Evolutionary conservation across 2,888 invertebrate genomes (phyloP).

Genomic region (Pemphredon lugubris): DNA sequence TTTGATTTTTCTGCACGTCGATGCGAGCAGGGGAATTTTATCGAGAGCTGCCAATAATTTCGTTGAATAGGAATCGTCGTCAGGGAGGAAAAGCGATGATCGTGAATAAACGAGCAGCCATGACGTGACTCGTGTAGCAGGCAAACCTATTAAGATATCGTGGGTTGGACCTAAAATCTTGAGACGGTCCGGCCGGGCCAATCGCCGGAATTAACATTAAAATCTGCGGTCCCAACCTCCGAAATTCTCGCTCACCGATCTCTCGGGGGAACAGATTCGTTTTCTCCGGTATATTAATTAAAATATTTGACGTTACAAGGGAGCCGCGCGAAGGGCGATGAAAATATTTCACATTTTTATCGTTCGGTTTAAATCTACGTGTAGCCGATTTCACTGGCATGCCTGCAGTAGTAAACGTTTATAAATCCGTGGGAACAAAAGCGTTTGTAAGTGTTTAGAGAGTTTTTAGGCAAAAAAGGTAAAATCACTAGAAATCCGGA

Average conservation of each 20-base stretch:
- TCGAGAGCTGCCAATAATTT: constrained; percentile 16
- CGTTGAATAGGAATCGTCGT: constrained; percentile 28
- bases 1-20: neutral
- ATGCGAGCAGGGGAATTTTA: neutral
- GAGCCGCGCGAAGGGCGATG: constrained; percentile 46
- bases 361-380: constrained; percentile 7
- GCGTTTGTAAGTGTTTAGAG: too few relatives aligned
- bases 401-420: too few relatives aligned
- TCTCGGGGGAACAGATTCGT: constrained; percentile 30
- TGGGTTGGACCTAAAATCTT: constrained; percentile 73
- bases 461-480: too few relatives aligned
- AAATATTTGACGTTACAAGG: constrained; percentile 47
- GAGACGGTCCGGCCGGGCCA: constrained; percentile 63
- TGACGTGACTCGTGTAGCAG: constrained; percentile 53
- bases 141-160: constrained; percentile 80
- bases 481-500: too few relatives aligned
- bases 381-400: too few relatives aligned
- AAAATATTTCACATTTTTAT: constrained; percentile 66
- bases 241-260: constrained; percentile 37
- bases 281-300: constrained; percentile 66
- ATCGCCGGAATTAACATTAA: constrained; percentile 72
- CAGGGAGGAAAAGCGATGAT: constrained; percentile 20
- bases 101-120: constrained; percentile 56
- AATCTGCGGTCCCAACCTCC: constrained; percentile 37
- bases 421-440: too few relatives aligned